A percentile compares a stretch with the other conserved stretches of the same genome.
Conservation (phyloP, 1,140 invertebrate genomes). For the Trigoniulus corallinus region DNA sequence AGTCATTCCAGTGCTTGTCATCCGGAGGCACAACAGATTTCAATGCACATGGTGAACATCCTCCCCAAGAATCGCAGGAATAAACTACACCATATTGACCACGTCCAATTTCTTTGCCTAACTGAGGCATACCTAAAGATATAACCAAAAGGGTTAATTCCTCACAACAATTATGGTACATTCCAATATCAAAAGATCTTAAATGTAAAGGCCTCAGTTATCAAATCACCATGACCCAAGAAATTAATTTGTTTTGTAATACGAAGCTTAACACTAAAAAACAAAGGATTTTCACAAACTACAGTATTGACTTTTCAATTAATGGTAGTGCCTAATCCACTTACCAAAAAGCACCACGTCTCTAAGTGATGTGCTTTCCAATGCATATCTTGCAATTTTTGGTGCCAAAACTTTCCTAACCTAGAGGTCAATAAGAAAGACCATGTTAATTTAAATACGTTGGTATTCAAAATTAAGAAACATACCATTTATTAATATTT, state of each 20-base stretch:
- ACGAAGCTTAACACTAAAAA: too few species aligned
- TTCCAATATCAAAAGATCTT: too few species aligned
- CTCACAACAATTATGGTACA: too few species aligned
- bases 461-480: too few species aligned
- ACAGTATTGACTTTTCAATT: not conserved
- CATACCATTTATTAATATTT: too few species aligned
- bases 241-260: too few species aligned
- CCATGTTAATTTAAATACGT: too few species aligned
- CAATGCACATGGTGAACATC: slow-evolving; percentile 54
- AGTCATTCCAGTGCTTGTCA: slow-evolving; percentile 78
- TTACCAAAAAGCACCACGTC: slow-evolving; percentile 51
- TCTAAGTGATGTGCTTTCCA: slow-evolving; percentile 68
- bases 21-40: slow-evolving; percentile 82
- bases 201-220: too few species aligned
- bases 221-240: too few species aligned
- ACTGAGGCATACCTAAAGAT: slow-evolving; percentile 51
- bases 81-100: slow-evolving; percentile 90
- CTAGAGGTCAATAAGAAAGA: slow-evolving; percentile 9
- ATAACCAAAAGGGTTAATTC: not conserved
- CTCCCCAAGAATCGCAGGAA: slow-evolving; percentile 58
- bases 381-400: slow-evolving; percentile 55
- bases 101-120: slow-evolving; percentile 64
- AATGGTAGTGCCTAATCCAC: not conserved
- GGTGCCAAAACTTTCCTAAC: slow-evolving; percentile 62
- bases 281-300: not conserved